A percentile compares a stretch with the other conserved stretches of the same genome.
phyloP scores from a whole-genome alignment of 2,888 invertebrate species.

The Trissolcus brochymenae region DNA sequence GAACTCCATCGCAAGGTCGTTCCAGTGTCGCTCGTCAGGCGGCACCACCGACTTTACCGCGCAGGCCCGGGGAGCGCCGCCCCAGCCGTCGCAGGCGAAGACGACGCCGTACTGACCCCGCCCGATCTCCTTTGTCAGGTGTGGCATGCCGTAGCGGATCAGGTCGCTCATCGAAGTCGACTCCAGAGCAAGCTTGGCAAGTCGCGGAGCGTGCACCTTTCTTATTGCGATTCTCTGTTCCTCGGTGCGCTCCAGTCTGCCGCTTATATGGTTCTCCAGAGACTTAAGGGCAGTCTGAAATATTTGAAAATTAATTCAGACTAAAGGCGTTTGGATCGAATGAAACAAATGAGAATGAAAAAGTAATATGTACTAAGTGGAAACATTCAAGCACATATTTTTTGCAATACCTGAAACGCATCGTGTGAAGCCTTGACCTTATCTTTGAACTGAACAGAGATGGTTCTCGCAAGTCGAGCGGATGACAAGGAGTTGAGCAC shows the following conservation, averaged over 20 bases:
- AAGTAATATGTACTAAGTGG: neutral
- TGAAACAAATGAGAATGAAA: neutral
- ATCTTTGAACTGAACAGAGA: slow-evolving; percentile 86
- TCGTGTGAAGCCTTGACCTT: slow-evolving; percentile 87
- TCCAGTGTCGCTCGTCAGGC: slow-evolving; percentile 92
- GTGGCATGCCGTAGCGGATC: slow-evolving; percentile 84
- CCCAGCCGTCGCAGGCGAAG: slow-evolving; percentile 85
- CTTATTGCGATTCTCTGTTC: slow-evolving; percentile 86
- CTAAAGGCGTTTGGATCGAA: neutral
- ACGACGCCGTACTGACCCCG: slow-evolving; percentile 94
- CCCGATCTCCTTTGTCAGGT: slow-evolving; percentile 82
- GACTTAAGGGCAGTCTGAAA: slow-evolving; percentile 82
- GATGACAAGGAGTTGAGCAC: slow-evolving; percentile 85
- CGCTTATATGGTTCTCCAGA: slow-evolving; percentile 83
- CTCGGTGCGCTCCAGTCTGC: slow-evolving; percentile 87
- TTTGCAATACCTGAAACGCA: slow-evolving; percentile 77
- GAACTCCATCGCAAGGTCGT: slow-evolving; percentile 93
- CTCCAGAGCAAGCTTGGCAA: slow-evolving; percentile 89
- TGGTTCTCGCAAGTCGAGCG: slow-evolving; percentile 83
- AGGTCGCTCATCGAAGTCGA: slow-evolving; percentile 89
- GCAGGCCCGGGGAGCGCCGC: slow-evolving; percentile 85
- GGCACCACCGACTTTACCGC: slow-evolving; percentile 93
- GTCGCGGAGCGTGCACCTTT: slow-evolving; percentile 86
- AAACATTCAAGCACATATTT: too few relatives aligned
- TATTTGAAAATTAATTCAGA: neutral